Base-by-base conservation (phyloP, 2,797 vertebrate species). In the Nasua narica region DNA sequence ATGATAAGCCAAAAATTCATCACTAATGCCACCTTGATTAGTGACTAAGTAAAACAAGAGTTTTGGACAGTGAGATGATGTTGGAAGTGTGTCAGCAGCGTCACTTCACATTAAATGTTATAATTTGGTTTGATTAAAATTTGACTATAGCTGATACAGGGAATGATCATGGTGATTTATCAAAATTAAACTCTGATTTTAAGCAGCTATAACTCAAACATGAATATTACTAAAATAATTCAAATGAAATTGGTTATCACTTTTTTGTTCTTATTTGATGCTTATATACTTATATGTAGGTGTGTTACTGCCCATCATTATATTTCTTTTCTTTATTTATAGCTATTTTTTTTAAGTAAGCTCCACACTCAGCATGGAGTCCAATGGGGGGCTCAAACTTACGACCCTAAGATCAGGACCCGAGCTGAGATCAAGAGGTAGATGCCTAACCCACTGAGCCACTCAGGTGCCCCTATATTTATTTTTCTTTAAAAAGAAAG, bases 101-200 rank as follows among this genome's bases (percentile, higher is more conserved):
- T 92, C 40, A 23, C 35, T 74, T 9, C n/a, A 25, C 52, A 52
- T 84, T 48, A 43, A 81, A 84, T 58, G 72, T 76, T 43, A 67
- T 23, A 40, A 74, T 54, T 77, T 52, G 5, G 19, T 78, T 76
- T 95, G 62, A 76, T 89, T 96, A 94, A 94, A 88, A 74, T 65
- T 48, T 79, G 54, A 70, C n/a, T 21, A 1, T 83, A 21, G 77
- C 46, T 79, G 23, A 11, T 62, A 18, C 3, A n/a, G 40, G 50
- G 81, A 87, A 76, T 65, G 14, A 82, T 19, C 43, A 18, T 4
- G 11, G 23, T 21, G 32, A 81, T 12, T 16, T 46, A 67, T 2
- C 67, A 78, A 82, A 93, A 93, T 62, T 87, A 78, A 54, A 78
- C 18, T 27, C 27, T 93, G n/a, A 79, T 85, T 88, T 93, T 91